Base-by-base conservation (phyloP, 2,797 vertebrate genomes). In the Rhinichthys osculus region DNA sequence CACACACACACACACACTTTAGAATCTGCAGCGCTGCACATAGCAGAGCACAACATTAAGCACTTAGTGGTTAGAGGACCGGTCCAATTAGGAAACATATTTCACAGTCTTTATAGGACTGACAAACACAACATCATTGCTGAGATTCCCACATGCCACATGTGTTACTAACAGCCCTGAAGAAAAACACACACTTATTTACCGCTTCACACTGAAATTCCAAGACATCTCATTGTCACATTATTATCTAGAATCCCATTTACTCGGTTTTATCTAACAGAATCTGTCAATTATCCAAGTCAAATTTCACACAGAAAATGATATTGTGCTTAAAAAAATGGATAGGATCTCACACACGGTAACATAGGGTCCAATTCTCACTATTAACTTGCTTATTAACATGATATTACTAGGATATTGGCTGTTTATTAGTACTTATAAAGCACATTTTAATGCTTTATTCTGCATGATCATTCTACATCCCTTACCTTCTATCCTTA, bases 71-170 rank as follows among this genome's bases (percentile, higher is more conserved):
- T 85, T 64, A 64, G 54, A 66, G 42, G 69, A 52, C 69, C 11
- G 10, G 77, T 85, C 69, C 84, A 81, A 85, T 85, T 81, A 85
- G 69, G 78, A 81, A 64, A 64, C 42, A 81, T 80, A 85, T 85
- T 85, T 71, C 83, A 71, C 66, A 62, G 76, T 78, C 64, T 73
- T 81, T 81, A 85, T 14, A 64, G 57, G 30, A 38, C 52, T 50
- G 78, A 81, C 67, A 85, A 66, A 81, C 69, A 72, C 82, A 74
- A 17, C 82, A 84, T 84, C 76, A 70, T 23, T 57, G 64, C 73
- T 57, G 62, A 77, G 73, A 85, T 59, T 78, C 83, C 64, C 66
- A 67, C 38, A 59, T 78, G n/a, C 19, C 47, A 78, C 74, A 70
- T 33, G 64, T 57, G 66, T 78, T 78, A 35, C 50, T 17, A 57